These are phyloP conservation scores for Poeciliopsis infans DNA, from an alignment of 2,797 vertebrate genomes.

Conservation along the genomic window DNA sequence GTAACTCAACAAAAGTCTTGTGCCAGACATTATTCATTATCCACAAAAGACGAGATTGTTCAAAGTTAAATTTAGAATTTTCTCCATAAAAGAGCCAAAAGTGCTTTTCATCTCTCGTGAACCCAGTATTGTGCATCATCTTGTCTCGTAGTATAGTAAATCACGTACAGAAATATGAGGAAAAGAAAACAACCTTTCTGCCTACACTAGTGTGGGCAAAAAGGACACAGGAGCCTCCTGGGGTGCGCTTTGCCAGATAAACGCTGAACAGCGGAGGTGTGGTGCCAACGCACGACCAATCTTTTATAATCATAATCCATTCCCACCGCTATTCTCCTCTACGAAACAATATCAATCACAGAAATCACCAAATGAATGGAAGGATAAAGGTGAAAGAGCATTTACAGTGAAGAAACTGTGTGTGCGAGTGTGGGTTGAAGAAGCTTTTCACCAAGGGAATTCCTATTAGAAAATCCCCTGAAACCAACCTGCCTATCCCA, in stretches of 20 bases:
- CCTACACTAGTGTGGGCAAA: slow-evolving; percentile 48
- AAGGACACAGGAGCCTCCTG: slow-evolving; percentile 46
- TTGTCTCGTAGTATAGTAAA: neutral
- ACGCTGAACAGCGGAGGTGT: slow-evolving; percentile 53
- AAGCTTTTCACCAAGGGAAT: slow-evolving; percentile 55
- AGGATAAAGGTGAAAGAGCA: slow-evolving; percentile 46
- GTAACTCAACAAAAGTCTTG: neutral
- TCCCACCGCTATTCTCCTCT: slow-evolving; percentile 77
- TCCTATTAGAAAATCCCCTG: slow-evolving; percentile 66
- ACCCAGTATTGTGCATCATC: neutral
- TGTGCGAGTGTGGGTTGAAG: slow-evolving; percentile 24
- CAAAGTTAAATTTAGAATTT: neutral
- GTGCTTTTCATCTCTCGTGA: neutral
- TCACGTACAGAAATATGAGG: slow-evolving; percentile 22
- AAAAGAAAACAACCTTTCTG: slow-evolving; percentile 38
- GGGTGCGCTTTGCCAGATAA: slow-evolving; percentile 50
- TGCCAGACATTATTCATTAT: neutral
- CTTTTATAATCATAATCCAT: slow-evolving; percentile 78
- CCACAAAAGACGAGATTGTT: neutral
- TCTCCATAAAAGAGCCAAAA: neutral
- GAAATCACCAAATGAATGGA: slow-evolving; percentile 70
- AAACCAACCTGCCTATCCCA: slow-evolving; percentile 66
- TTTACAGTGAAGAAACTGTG: slow-evolving; percentile 45
- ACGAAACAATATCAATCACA: slow-evolving; percentile 69
- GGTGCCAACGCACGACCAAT: slow-evolving; percentile 61